These are phyloP conservation scores for Cydia pomonella DNA, from an alignment of 1,140 invertebrate species.

Conservation along the genomic window DNA sequence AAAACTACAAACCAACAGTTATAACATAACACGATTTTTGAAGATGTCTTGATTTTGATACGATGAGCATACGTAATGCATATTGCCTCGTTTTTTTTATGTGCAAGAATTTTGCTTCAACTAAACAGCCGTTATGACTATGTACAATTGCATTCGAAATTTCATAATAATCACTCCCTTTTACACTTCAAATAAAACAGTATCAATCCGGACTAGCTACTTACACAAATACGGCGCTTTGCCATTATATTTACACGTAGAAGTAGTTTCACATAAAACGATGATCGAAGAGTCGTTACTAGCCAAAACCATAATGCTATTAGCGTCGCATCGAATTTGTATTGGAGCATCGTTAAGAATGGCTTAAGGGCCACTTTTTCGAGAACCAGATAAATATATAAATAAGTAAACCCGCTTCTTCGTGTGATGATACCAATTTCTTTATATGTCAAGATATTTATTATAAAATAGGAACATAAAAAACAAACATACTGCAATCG, in stretches of 20 bases:
- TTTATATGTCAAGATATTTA: neutral
- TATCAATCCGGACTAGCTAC: conserved; percentile 29
- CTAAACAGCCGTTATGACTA: neutral
- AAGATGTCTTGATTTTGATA: no score
- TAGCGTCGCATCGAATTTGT: neutral
- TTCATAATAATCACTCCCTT: conserved; percentile 17
- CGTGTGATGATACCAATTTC: neutral
- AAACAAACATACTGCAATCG: conserved; percentile 15
- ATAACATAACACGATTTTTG: no score
- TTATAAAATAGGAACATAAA: conserved; percentile 32
- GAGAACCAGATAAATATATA: neutral
- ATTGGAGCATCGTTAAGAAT: neutral
- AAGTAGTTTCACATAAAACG: conserved; percentile 3
- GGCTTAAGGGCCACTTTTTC: neutral
- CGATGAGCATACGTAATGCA: neutral
- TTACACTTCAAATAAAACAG: neutral
- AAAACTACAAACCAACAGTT: no score
- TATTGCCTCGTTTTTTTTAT: neutral
- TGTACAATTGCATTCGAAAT: conserved; percentile 30
- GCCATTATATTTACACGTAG: conserved; percentile 16
- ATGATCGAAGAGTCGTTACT: neutral
- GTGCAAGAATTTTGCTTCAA: neutral
- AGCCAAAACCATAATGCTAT: neutral
- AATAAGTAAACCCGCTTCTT: neutral
- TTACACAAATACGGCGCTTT: conserved; percentile 11